These are phyloP conservation scores for Drosophila tropicalis DNA, from an alignment of 1,140 invertebrate genomes.

Conservation along the genomic window DNA sequence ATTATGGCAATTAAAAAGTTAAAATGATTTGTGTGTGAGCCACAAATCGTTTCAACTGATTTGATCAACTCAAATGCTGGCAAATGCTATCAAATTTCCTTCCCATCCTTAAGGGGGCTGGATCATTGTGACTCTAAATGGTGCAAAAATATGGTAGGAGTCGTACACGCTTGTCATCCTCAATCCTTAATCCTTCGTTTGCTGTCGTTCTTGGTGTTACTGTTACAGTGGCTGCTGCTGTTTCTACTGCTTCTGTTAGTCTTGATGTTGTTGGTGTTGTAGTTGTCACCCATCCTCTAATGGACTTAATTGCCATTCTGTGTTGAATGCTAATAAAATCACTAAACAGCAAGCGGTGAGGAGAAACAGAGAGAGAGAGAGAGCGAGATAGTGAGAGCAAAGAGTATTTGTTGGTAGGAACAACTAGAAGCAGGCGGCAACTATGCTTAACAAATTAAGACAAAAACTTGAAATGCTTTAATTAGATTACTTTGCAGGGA, in stretches of 20 bases:
- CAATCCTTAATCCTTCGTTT: constrained; percentile 9
- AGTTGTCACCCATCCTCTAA: constrained; percentile 48
- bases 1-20: constrained; percentile 73
- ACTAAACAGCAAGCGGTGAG: constrained; percentile 45
- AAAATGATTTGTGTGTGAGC: constrained; percentile 48
- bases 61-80: constrained; percentile 45
- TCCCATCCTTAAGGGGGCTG: neutral
- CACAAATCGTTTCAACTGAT: constrained; percentile 53
- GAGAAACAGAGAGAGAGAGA: constrained; percentile 6
- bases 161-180: neutral
- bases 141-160: no score
- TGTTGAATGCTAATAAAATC: constrained; percentile 74
- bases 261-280: constrained; percentile 21
- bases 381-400: neutral
- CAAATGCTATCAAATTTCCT: neutral
- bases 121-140: no score
- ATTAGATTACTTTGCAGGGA: constrained; percentile 53
- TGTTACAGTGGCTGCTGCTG: constrained; percentile 2
- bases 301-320: constrained; percentile 73
- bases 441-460: constrained; percentile 62
- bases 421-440: constrained; percentile 14
- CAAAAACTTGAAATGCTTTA: constrained; percentile 68
- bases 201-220: neutral
- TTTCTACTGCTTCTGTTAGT: neutral
- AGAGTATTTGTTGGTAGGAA: neutral